These are phyloP conservation scores for Eutrigla gurnardus DNA, from an alignment of 2,797 vertebrate species.

Conservation along the genomic window DNA sequence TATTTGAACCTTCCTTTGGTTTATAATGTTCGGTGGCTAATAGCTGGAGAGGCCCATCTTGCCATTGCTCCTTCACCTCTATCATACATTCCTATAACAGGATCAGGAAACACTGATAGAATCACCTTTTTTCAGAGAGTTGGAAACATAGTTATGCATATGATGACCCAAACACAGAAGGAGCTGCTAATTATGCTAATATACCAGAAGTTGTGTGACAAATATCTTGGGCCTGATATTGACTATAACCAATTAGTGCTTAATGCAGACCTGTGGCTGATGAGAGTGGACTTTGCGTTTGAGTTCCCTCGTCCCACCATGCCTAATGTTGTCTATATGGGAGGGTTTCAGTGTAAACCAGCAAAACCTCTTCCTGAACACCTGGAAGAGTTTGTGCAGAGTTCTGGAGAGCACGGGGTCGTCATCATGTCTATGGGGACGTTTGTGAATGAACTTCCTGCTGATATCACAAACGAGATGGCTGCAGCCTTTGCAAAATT, in stretches of 20 bases:
- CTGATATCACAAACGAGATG: slow-evolving; percentile 66
- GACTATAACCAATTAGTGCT: slow-evolving; percentile 49
- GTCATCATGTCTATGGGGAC: slow-evolving; percentile 83
- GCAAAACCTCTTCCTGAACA: slow-evolving; percentile 73
- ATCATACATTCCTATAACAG: slow-evolving; percentile 63
- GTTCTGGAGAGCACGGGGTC: slow-evolving; percentile 81
- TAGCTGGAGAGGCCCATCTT: slow-evolving; percentile 52
- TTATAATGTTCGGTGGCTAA: slow-evolving; percentile 67
- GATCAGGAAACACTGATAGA: slow-evolving; percentile 47
- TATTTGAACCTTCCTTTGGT: slow-evolving; percentile 70
- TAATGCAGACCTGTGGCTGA: slow-evolving; percentile 80
- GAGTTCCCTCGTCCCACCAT: slow-evolving; percentile 83
- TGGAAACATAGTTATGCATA: slow-evolving; percentile 30
- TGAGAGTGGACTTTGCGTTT: slow-evolving; percentile 82
- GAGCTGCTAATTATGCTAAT: neutral
- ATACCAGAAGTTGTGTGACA: slow-evolving; percentile 62
- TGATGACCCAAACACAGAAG: neutral
- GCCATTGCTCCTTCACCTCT: slow-evolving; percentile 65
- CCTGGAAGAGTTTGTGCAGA: slow-evolving; percentile 78
- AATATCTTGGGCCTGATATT: slow-evolving; percentile 64
- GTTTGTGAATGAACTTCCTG: slow-evolving; percentile 66
- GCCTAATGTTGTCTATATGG: slow-evolving; percentile 83
- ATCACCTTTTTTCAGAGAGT: slow-evolving; percentile 67
- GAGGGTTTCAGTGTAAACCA: slow-evolving; percentile 83
- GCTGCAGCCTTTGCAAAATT: slow-evolving; percentile 75